Conservation (phyloP, 2,797 vertebrate genomes). For the Intellagama lesueurii region DNA sequence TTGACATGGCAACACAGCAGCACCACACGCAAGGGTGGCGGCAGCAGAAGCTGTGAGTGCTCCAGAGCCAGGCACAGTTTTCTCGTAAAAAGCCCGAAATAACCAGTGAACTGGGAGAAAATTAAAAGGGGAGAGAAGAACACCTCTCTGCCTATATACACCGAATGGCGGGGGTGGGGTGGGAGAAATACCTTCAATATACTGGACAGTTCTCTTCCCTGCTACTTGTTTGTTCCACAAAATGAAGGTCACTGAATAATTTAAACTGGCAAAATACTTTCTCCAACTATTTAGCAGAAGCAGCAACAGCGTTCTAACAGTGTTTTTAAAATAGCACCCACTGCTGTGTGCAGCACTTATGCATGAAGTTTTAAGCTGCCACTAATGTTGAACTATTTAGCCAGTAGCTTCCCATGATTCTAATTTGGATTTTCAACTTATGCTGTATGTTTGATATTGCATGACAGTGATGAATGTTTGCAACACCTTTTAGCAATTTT, state of each 20-base stretch:
- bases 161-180: neutral
- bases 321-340: neutral
- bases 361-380: too few species aligned
- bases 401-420: too few species aligned
- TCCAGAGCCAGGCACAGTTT: slow-evolving; percentile 63
- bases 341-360: neutral
- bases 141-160: neutral
- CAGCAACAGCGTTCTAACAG: neutral
- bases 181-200: neutral
- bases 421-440: too few species aligned
- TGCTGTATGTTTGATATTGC: too few species aligned
- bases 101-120: slow-evolving; percentile 13
- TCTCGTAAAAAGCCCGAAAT: slow-evolving; percentile 43
- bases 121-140: neutral
- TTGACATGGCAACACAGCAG: slow-evolving; percentile 71
- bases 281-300: neutral
- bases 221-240: neutral
- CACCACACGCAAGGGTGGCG: slow-evolving; percentile 54
- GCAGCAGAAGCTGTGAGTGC: slow-evolving; percentile 64
- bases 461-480: too few species aligned
- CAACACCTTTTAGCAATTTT: too few species aligned
- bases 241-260: neutral
- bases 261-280: neutral
- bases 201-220: neutral
- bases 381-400: too few species aligned